These are phyloP conservation scores for Peromyscus maniculatus DNA, from an alignment of 2,113 vertebrate species.

Conservation along the genomic window DNA sequence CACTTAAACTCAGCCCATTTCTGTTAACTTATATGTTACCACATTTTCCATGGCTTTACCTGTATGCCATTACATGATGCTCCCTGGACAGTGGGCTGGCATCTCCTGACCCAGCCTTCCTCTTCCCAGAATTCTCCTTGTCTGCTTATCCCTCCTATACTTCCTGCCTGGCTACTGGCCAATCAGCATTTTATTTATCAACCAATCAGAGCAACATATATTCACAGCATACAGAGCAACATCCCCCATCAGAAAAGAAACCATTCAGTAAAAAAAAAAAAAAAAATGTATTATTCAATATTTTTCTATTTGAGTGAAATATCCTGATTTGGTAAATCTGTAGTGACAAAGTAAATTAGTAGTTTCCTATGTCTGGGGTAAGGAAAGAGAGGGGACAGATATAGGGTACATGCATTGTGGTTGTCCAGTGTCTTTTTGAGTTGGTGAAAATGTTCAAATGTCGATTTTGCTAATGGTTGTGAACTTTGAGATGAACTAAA, in stretches of 20 bases:
- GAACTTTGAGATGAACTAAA: neutral
- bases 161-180: too few species aligned
- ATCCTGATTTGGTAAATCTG: conserved; percentile 2
- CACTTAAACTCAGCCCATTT: too few species aligned
- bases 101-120: too few species aligned
- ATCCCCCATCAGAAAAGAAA: neutral
- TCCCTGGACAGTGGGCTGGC: too few species aligned
- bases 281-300: neutral
- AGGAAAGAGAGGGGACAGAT: neutral
- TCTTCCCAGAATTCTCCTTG: too few species aligned
- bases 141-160: too few species aligned
- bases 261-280: neutral
- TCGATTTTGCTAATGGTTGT: neutral
- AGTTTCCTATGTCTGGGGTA: conserved; percentile 39
- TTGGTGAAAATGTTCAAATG: neutral
- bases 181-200: too few species aligned
- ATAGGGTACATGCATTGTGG: neutral
- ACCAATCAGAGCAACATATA: too few species aligned
- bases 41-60: too few species aligned
- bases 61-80: too few species aligned
- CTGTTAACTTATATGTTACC: too few species aligned
- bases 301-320: conserved; percentile 48
- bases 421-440: conserved; percentile 34
- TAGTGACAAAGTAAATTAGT: conserved; percentile 56
- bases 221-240: too few species aligned